Base-by-base conservation (phyloP, 2,888 invertebrate genomes). In the Siphlonurus alternatus region DNA sequence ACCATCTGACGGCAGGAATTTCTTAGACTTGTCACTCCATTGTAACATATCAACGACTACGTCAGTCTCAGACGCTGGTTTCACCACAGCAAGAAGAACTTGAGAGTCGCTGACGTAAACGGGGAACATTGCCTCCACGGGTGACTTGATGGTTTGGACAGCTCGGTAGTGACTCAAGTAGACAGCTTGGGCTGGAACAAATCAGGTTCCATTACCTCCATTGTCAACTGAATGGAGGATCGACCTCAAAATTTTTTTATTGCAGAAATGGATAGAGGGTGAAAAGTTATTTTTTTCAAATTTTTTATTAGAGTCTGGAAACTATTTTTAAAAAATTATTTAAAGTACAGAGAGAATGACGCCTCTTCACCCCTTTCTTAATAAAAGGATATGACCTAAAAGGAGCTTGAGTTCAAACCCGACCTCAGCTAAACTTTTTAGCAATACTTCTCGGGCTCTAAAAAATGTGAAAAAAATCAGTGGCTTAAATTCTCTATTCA, bases 161-260 rank as follows among this genome's bases (percentile, higher is more conserved):
- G 68, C 64, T 66, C 69, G 67, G 64, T 71, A 73, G 65, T 71
- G 66, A 63, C 70, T 67, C 23, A 74, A 23, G 65, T 67, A 73
- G 66, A 70, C 71, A 3, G 74, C 73, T 69, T 72, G 73, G 63
- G 67, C 75, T 75, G 65, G 62, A 73, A 72, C 59, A 62, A 64
- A 65, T 25, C 22, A 63, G 53, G 5, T 20, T 22, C 5, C 2
- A 62, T 60, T 63, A 51, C 74, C 73, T 2, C 66, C 59, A n/a
- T 76, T n/a, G n/a, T n/a, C n/a, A n/a, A n/a, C n/a, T n/a, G n/a
- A n/a, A n/a, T n/a, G n/a, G n/a, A n/a, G n/a, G n/a, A n/a, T n/a
- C n/a, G n/a, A n/a, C n/a, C n/a, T n/a, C n/a, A n/a, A n/a, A n/a
- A n/a, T n/a, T n/a, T n/a, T n/a, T n/a, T n/a, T n/a, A n/a, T n/a